These are phyloP conservation scores for Spodoptera frugiperda DNA, from an alignment of 1,140 invertebrate species.

Conservation along the genomic window DNA sequence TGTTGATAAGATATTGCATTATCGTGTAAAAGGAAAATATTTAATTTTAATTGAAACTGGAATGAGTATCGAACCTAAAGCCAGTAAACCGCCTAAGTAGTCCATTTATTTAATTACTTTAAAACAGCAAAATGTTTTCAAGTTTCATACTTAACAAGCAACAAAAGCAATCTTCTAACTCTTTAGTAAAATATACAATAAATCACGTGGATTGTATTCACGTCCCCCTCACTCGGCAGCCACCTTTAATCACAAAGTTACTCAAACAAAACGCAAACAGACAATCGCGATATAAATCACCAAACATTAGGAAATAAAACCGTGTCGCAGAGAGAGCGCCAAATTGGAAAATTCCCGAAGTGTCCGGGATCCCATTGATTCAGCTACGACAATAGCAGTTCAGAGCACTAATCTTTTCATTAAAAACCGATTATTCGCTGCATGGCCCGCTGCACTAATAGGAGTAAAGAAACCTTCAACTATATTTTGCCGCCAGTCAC, in stretches of 20 bases:
- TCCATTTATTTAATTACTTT: too few species aligned
- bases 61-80: too few species aligned
- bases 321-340: conserved; percentile 62
- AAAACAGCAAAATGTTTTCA: neutral
- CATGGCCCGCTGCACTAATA: conserved; percentile 80
- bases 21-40: too few species aligned
- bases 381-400: conserved; percentile 70
- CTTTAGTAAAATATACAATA: conserved; percentile 28
- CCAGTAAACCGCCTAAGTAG: too few species aligned
- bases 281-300: conserved; percentile 38
- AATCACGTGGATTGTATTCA: conserved; percentile 14
- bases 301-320: conserved; percentile 45
- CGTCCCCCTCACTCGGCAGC: conserved; percentile 26
- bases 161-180: conserved; percentile 24
- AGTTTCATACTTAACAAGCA: conserved; percentile 4
- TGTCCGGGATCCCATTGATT: conserved; percentile 75
- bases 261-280: conserved; percentile 35
- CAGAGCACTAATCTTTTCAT: conserved; percentile 84
- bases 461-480: conserved; percentile 69
- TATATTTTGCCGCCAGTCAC: conserved; percentile 1
- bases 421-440: conserved; percentile 85
- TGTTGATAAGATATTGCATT: too few species aligned
- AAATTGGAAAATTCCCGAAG: conserved; percentile 82
- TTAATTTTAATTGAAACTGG: too few species aligned
- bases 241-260: conserved; percentile 32